A percentile compares a stretch with the other conserved stretches of the same genome.
Evolutionary conservation across 2,113 vertebrate genomes (phyloP).

Genomic region (Rhizomys pruinosus): DNA sequence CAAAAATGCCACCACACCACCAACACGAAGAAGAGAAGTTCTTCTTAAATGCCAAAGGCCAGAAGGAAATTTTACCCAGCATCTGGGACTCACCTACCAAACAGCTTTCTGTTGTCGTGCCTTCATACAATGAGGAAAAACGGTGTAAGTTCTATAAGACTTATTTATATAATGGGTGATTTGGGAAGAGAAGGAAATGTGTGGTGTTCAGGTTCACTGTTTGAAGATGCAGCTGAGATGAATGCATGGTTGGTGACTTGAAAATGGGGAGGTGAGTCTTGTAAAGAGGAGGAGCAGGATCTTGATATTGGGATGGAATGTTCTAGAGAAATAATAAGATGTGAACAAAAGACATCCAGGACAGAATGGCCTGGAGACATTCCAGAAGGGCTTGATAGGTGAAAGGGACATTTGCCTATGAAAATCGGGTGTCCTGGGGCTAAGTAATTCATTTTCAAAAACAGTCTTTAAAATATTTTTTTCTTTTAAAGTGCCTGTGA

Average conservation of each 20-base stretch:
- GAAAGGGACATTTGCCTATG: not conserved
- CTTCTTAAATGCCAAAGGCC: constrained; percentile 87
- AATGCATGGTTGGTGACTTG: rapidly evolving
- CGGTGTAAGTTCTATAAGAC: constrained; percentile 83
- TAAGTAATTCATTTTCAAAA: constrained; percentile 25
- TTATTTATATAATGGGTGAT: not conserved
- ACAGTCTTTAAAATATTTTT: constrained; percentile 14
- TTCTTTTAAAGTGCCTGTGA: constrained; percentile 92
- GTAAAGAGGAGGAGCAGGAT: rapidly evolving
- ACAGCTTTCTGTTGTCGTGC: constrained; percentile 94
- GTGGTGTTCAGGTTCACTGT: not conserved
- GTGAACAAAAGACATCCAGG: not conserved
- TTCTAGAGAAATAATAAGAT: not conserved
- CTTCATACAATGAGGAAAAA: constrained; percentile 96
- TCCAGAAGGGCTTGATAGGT: not conserved
- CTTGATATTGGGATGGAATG: not conserved
- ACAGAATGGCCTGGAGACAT: not conserved
- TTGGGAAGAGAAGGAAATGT: not conserved
- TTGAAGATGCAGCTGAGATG: no score
- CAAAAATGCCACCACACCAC: constrained; percentile 84
- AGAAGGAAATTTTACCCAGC: constrained; percentile 89
- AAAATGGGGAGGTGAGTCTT: not conserved
- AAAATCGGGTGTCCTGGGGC: not conserved
- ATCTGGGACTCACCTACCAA: constrained; percentile 89
- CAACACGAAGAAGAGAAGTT: constrained; percentile 90